Base-by-base conservation (phyloP, 2,888 invertebrate species). In the Ptilodon capucinus region DNA sequence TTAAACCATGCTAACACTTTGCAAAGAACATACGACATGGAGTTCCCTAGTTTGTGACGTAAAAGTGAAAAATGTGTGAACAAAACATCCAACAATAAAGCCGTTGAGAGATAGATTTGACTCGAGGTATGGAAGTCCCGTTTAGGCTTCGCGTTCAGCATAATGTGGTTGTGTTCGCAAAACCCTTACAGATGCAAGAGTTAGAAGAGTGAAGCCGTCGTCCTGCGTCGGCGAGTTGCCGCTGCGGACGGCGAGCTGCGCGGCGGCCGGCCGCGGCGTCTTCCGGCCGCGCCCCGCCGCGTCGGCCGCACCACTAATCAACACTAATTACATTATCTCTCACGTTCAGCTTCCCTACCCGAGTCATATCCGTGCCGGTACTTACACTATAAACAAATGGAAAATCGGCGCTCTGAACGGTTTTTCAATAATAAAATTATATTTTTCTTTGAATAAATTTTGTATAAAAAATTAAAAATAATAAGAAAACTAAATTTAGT, bases 111-210 rank as follows among this genome's bases (percentile, higher is more conserved):
- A 68, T 61, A 55, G 82, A 79, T 74, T 70, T 89, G 90, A 90
- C 89, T 91, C 86, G 74, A 60, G 81, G 85, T 82, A 83, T 74
- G 86, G 87, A 89, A 90, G 52, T 73, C 76, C 71, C 68, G 70
- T 70, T 71, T 83, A 86, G 89, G 91, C 80, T 74, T 79, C 81
- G 81, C 80, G 90, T 83, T 87, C 90, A 89, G 84, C 87, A 91
- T 91, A 90, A 91, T 90, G 85, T 89, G 90, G 91, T 87, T 88
- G 87, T 87, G 82, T 89, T 86, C 90, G 86, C 90, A 89, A 89
- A 81, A 79, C 89, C 87, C 89, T 91, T 91, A 79, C 91, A 91
- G 91, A 80, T 91, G 83, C 82, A 85, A 86, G 86, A 77, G 68
- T 60, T 66, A 57, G 82, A 84, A 84, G 81, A 83, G 49, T 64